These are phyloP conservation scores for Herpailurus yagouaroundi DNA, from an alignment of 2,113 vertebrate genomes.

Conservation along the genomic window DNA sequence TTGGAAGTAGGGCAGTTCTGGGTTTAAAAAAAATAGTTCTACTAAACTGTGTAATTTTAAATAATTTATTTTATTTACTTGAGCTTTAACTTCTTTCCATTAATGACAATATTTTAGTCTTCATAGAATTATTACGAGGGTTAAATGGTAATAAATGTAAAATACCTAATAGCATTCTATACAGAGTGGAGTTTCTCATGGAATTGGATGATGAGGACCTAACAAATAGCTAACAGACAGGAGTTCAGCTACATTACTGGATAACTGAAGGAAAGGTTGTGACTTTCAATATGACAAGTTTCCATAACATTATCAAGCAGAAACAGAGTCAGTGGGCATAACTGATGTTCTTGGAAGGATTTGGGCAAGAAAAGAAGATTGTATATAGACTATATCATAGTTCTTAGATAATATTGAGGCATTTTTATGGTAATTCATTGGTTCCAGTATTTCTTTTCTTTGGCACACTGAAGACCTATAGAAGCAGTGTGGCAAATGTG, in stretches of 20 bases:
- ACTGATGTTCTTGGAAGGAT: not conserved
- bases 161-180: not conserved
- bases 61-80: not conserved
- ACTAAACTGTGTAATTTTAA: not conserved
- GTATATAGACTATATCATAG: not conserved
- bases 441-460: not conserved
- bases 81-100: not conserved
- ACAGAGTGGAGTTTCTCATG: not conserved
- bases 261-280: not conserved
- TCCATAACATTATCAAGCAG: not conserved
- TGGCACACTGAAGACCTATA: not conserved
- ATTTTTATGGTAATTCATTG: slow-evolving; percentile 32
- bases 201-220: not conserved
- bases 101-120: slow-evolving; percentile 19
- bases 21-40: not conserved
- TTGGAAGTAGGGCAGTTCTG: not conserved
- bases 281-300: slow-evolving; percentile 35
- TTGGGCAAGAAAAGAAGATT: not conserved
- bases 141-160: not conserved
- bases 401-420: not conserved
- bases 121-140: not conserved
- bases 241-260: not conserved
- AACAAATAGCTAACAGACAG: not conserved
- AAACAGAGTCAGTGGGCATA: not conserved
- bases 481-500: not conserved